Conservation (phyloP, 2,113 vertebrate species). For the Crotalus viridis region DNA sequence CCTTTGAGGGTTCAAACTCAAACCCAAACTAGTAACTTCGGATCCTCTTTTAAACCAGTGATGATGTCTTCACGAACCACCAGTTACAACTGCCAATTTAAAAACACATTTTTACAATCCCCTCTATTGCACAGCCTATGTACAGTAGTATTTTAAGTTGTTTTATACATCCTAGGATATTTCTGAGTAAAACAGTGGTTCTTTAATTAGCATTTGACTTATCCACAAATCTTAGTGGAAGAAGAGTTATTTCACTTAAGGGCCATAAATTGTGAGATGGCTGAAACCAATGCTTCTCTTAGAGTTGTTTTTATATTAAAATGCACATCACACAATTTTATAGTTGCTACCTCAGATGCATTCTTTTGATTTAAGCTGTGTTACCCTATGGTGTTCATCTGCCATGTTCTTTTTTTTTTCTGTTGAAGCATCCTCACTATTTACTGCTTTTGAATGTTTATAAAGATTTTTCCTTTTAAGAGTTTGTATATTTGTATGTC, state of each 20-base stretch:
- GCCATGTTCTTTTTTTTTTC: not conserved
- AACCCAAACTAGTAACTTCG: constrained; percentile 10
- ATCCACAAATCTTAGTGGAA: not conserved
- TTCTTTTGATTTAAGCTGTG: constrained; percentile 20
- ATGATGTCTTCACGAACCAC: not conserved
- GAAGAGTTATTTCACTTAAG: not conserved
- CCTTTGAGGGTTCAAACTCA: constrained; percentile 29
- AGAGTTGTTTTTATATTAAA: not conserved
- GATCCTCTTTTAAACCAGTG: not conserved
- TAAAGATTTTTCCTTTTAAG: constrained; percentile 11
- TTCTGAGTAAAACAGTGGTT: not conserved
- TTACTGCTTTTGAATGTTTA: constrained; percentile 27
- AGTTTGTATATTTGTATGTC: not conserved
- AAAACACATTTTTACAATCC: not conserved
- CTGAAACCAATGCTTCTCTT: not conserved
- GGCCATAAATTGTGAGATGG: not conserved
- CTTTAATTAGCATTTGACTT: not conserved
- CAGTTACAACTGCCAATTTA: not conserved
- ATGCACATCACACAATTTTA: not conserved
- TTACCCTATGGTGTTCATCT: not conserved
- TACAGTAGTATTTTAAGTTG: not conserved
- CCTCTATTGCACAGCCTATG: not conserved
- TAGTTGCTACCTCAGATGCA: constrained; percentile 9
- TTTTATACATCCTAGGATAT: not conserved
- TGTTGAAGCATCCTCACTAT: not conserved